These are phyloP conservation scores for Diachasma alloeum DNA, from an alignment of 1,140 invertebrate species.

Conservation along the genomic window DNA sequence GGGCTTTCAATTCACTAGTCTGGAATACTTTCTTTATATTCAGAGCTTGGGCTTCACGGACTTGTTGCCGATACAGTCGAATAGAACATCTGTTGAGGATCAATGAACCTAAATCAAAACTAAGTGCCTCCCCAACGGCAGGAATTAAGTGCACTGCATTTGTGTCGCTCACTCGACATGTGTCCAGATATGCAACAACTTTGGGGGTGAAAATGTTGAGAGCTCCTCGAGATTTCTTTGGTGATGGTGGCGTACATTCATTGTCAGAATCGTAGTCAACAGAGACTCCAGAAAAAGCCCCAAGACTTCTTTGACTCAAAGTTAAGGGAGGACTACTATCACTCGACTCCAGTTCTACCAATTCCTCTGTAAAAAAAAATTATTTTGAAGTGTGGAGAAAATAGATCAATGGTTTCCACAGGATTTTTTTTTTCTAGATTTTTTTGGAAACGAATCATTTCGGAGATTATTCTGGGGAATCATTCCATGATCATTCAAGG, in stretches of 20 bases:
- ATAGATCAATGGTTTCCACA: no score
- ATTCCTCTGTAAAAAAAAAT: no score
- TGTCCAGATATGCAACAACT: conserved; percentile 38
- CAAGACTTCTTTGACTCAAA: no score
- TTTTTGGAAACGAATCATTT: no score
- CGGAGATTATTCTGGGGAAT: no score
- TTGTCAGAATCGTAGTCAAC: no score
- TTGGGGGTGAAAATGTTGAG: conserved; percentile 41
- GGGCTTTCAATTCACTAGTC: conserved; percentile 17
- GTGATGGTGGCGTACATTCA: no score
- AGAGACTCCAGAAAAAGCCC: no score
- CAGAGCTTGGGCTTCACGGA: conserved; percentile 21
- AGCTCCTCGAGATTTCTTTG: conserved; percentile 24
- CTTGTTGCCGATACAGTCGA: conserved; percentile 30
- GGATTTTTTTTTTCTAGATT: neutral
- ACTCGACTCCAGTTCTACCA: no score
- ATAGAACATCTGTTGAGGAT: conserved; percentile 41
- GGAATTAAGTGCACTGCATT: conserved; percentile 35
- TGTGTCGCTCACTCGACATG: conserved; percentile 37
- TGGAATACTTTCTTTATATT: conserved; percentile 31
- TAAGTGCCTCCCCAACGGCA: conserved; percentile 33
- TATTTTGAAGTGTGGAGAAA: no score
- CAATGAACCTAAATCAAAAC: conserved; percentile 25
- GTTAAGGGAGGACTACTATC: no score
- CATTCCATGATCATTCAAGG: no score